Evolutionary conservation across 1,140 invertebrate genomes (phyloP).

Genomic region (Drosophila eugracilis): DNA sequence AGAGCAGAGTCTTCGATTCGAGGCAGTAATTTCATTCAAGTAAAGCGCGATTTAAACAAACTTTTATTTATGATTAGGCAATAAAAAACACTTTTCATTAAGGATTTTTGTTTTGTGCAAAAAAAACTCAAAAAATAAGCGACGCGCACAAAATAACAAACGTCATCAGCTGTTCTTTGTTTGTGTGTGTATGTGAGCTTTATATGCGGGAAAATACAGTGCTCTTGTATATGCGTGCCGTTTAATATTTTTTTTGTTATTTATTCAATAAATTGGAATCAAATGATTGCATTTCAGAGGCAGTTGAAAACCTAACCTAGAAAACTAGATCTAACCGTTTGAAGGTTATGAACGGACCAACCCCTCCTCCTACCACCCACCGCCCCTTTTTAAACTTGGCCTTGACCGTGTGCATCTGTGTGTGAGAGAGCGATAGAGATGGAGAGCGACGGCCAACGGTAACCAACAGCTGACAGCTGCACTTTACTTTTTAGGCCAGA

Average conservation of each 20-base stretch:
- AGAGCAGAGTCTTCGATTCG: conserved; percentile 58
- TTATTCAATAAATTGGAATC: conserved; percentile 13
- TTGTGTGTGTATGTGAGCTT: conserved; percentile 28
- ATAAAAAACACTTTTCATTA: conserved; percentile 62
- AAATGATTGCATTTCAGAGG: conserved; percentile 32
- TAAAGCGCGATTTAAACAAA: conserved; percentile 47
- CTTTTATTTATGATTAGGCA: conserved; percentile 56
- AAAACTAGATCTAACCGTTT: conserved; percentile 60
- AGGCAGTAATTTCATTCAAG: conserved; percentile 49
- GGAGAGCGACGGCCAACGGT: conserved; percentile 48
- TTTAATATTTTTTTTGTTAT: conserved; percentile 13
- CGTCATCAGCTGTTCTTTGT: conserved; percentile 77
- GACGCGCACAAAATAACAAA: conserved; percentile 75
- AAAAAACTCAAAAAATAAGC: conserved; percentile 47
- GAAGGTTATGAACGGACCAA: conserved; percentile 65
- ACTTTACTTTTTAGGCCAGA: conserved; percentile 55
- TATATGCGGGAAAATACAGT: conserved; percentile 8
- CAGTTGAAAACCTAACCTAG: conserved; percentile 61
- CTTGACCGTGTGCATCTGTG: conserved; percentile 69
- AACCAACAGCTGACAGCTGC: conserved; percentile 78
- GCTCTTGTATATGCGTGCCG: conserved; percentile 22
- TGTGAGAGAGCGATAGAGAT: conserved; percentile 35
- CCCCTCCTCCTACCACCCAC: conserved; percentile 17
- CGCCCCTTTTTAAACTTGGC: conserved; percentile 52
- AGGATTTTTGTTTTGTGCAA: conserved; percentile 38